These are phyloP conservation scores for Pagrus major DNA, from an alignment of 2,113 vertebrate species.

Conservation along the genomic window DNA sequence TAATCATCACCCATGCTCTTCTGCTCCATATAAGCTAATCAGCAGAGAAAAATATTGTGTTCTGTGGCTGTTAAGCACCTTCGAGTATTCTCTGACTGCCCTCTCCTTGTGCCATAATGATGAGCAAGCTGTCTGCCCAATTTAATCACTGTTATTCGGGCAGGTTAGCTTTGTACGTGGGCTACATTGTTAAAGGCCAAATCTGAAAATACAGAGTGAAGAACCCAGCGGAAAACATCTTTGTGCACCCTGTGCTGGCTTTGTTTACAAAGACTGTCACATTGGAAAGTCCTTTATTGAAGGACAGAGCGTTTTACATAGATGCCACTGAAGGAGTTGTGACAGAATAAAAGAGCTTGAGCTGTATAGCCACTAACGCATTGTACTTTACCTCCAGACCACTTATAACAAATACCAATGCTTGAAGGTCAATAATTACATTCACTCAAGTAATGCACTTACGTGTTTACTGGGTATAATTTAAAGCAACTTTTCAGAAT, in stretches of 20 bases:
- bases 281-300: conserved; percentile 5
- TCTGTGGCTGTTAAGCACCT: conserved; percentile 60
- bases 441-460: too few relatives aligned
- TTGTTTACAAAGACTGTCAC: conserved; percentile 47
- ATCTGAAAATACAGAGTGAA: conserved; percentile 46
- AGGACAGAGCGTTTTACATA: conserved; percentile 12
- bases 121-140: conserved; percentile 61
- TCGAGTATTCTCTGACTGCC: conserved; percentile 64
- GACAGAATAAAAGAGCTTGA: neutral
- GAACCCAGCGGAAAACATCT: conserved; percentile 7
- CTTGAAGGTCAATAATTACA: too few relatives aligned
- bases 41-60: conserved; percentile 55
- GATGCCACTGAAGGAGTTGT: neutral
- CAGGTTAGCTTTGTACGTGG: conserved; percentile 57
- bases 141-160: conserved; percentile 71
- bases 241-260: neutral
- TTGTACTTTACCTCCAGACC: too few relatives aligned
- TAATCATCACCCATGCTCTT: conserved; percentile 34
- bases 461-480: too few relatives aligned
- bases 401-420: too few relatives aligned
- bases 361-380: neutral
- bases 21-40: conserved; percentile 59
- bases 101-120: conserved; percentile 72
- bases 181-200: conserved; percentile 61
- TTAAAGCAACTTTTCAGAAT: too few relatives aligned